phyloP scores from a whole-genome alignment of 2,113 vertebrate species.

The Oxygymnocypris stewartii region DNA sequence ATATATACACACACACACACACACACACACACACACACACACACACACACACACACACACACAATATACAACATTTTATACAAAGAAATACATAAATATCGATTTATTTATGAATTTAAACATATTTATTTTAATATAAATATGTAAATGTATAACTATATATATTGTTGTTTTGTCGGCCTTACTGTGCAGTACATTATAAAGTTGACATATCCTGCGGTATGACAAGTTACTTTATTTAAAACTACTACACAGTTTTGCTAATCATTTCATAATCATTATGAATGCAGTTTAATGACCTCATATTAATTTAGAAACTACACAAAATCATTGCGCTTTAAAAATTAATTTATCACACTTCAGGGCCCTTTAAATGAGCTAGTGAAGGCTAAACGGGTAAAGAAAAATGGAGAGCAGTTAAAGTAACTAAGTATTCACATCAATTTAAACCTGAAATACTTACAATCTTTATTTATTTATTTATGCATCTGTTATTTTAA shows the following conservation, averaged over 20 bases:
- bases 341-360: constrained; percentile 5
- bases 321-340: not conserved
- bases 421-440: not conserved
- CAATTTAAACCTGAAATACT: not conserved
- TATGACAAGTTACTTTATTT: not conserved
- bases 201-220: not conserved
- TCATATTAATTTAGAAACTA: constrained; percentile 14
- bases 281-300: not conserved
- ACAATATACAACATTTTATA: no score
- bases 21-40: no score
- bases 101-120: not conserved
- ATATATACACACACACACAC: no score
- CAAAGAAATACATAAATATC: not conserved
- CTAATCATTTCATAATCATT: constrained; percentile 23
- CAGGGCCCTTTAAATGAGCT: no score
- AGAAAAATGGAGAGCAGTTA: not conserved
- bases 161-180: not conserved
- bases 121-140: no score
- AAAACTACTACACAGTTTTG: not conserved
- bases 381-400: not conserved
- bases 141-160: not conserved
- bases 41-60: no score
- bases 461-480: not conserved
- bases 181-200: not conserved
- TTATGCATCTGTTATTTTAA: not conserved